Base-by-base conservation (phyloP, 2,888 invertebrate species). In the Amblyjoppa proteus region DNA sequence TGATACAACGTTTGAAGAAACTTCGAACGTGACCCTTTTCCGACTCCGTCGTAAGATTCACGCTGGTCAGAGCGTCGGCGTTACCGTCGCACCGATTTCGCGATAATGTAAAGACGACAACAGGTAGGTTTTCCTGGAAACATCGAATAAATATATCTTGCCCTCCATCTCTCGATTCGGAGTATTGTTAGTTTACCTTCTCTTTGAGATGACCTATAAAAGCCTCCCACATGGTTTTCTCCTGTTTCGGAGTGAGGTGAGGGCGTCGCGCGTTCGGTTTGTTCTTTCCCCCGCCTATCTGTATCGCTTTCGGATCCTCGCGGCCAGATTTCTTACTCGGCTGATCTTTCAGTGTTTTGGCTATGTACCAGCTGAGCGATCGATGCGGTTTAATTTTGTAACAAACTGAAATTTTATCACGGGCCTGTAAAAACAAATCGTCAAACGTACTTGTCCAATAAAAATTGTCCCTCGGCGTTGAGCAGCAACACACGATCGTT, bases 61-160 rank as follows among this genome's bases (percentile, higher is more conserved):
- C 87, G 28, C 88, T 87, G 89, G 53, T 94, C 66, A 95, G 89
- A 2, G 91, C 83, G 38, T 90, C 93, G 0, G 97, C 96, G 90
- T 96, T 97, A 73, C 95, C 95, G 90, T 98, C 96, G 92, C 97
- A 98, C 93, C 97, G 96, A 89, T 96, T 97, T 87, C 98, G 95
- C 0, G 99, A 99, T 88, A 99, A 96, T 0, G 98, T 98, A 92
- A 99, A 99, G 0, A 98, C 97, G 0, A 99, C 99, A 0, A 98
- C 98, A 0, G 99, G 99, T 78, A 99, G 95, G 92, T 98, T 97
- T 89, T 99, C 91, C 91, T 93, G 56, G 6, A 87, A 87, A 34
- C 13, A 56, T 38, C 7, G 4, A 79, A 73, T 25, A 34, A 64
- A 66, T 31, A 38, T 41, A 38, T 34, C 34, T 80, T n/a, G 74